Percentiles rank a stretch among this genome's conserved stretches.
Evolutionary conservation across 2,113 vertebrate species (phyloP).

Genomic region (Epinephelus lanceolatus): DNA sequence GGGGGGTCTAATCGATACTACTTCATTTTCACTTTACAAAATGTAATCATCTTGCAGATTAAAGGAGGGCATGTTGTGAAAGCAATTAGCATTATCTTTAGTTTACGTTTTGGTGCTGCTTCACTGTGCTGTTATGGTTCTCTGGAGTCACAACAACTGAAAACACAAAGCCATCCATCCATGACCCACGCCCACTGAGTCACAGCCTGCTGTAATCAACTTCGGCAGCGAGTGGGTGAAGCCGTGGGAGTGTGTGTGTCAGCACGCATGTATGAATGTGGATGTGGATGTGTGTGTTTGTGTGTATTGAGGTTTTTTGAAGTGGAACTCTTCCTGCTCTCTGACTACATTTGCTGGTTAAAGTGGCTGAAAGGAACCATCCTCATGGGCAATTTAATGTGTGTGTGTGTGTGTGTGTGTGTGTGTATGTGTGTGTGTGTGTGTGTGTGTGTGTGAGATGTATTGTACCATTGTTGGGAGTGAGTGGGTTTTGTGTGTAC

Average conservation of each 20-base stretch:
- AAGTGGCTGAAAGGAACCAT: conserved; percentile 69
- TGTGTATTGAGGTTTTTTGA: conserved; percentile 56
- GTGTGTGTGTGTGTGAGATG: background rate
- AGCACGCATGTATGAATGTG: background rate
- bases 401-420: conserved; percentile 3
- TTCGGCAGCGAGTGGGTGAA: conserved; percentile 48
- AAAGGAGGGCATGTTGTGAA: background rate
- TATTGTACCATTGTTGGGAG: conserved; percentile 14
- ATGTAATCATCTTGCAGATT: background rate
- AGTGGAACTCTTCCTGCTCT: conserved; percentile 65
- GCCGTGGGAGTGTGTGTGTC: conserved; percentile 54
- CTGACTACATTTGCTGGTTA: conserved; percentile 65
- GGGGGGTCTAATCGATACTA: background rate
- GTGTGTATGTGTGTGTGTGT: background rate
- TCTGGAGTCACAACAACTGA: conserved; percentile 57
- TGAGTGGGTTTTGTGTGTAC: conserved; percentile 8
- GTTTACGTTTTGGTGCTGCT: background rate
- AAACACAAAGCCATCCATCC: conserved; percentile 58
- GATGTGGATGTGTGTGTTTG: conserved; percentile 9
- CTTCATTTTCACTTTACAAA: background rate
- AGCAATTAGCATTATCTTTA: background rate
- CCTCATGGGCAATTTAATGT: conserved; percentile 28
- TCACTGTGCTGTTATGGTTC: conserved; percentile 16
- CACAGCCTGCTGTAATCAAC: conserved; percentile 64
- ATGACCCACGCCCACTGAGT: conserved; percentile 71